Conservation (phyloP, 2,888 invertebrate species). For the Parasteatoda lunata region DNA sequence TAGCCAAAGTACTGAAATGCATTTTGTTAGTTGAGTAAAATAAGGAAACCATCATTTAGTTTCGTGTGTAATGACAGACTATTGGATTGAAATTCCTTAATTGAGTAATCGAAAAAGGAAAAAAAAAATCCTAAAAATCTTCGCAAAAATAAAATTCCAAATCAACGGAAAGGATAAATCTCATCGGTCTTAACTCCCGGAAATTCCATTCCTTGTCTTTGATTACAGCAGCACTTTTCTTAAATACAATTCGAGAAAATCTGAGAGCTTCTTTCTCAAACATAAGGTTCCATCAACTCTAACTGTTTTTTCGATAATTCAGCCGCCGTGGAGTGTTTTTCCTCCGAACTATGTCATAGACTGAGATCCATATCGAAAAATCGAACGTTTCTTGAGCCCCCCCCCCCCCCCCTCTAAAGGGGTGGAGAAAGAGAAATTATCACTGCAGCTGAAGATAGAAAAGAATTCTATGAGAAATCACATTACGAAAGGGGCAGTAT, state of each 20-base stretch:
- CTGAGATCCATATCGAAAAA: slow-evolving; percentile 45
- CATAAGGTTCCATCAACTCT: slow-evolving; percentile 4
- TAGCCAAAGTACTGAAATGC: too few species aligned
- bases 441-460: not conserved
- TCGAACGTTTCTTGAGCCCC: slow-evolving; percentile 29
- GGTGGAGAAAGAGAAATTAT: slow-evolving; percentile 13
- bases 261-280: slow-evolving; percentile 4
- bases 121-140: too few species aligned
- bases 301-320: not conserved
- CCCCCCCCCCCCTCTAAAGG: not conserved
- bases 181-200: too few species aligned
- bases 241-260: slow-evolving; percentile 10
- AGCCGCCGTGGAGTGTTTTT: not conserved
- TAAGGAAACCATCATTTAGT: too few species aligned
- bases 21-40: too few species aligned
- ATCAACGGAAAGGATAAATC: too few species aligned
- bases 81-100: too few species aligned
- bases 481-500: slow-evolving; percentile 39
- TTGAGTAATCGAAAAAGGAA: too few species aligned
- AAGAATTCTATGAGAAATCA: slow-evolving; percentile 47
- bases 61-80: too few species aligned
- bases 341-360: slow-evolving; percentile 4
- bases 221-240: slow-evolving; percentile 20
- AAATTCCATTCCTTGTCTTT: not conserved
- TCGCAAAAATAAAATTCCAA: too few species aligned